Base-by-base conservation (phyloP, 2,113 vertebrate genomes). In the Gracilinanus agilis region DNA sequence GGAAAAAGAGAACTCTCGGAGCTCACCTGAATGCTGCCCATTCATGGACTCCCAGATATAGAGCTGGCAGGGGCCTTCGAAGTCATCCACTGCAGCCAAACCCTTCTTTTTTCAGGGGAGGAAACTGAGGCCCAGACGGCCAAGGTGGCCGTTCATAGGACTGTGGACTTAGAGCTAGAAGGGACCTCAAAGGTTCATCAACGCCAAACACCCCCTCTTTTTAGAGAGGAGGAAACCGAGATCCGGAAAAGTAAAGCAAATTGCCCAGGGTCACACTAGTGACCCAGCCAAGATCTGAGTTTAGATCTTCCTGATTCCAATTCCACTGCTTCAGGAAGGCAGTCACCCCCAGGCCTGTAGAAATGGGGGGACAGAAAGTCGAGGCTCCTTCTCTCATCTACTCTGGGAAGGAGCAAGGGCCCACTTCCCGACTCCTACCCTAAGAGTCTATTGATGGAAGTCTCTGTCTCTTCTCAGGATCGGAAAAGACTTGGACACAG, bases 1-100 rank as follows among this genome's bases (percentile, higher is more conserved):
- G n/a, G 90, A 97, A 96, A 97, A 97, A 95, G 94, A 93, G 96
- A 95, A 95, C 95, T 92, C 75, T 97, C 97, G 95, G 25, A 61
- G 95, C 88, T 91, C 92, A 88, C n/a, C 27, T 0, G n/a, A 83
- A 53, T 0, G 0, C 34, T 75, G 29, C 29, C 3, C 13, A 0
- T 83, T 40, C 67, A 44, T 23, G 89, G 83, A 16, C 53, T 40
- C 54, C 21, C 16, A 40, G 0, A 12, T 0, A 19, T 88, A 53
- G 19, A 19, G n/a, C 53, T 44, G 96, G 90, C 92, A 95, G 93
- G 95, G 97, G 96, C 29, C 61, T 58, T 16, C 12, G 58, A 34
- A 2, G 29, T 67, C 13, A 40, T 40, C 34, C 21, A 21, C n/a
- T 6, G 67, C 4, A 19, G n/a, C 67, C 56, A 61, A 58, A 0